A percentile compares a stretch with the other conserved stretches of the same genome.
phyloP scores from a whole-genome alignment of 2,888 invertebrate species.

The Neria commutata region DNA sequence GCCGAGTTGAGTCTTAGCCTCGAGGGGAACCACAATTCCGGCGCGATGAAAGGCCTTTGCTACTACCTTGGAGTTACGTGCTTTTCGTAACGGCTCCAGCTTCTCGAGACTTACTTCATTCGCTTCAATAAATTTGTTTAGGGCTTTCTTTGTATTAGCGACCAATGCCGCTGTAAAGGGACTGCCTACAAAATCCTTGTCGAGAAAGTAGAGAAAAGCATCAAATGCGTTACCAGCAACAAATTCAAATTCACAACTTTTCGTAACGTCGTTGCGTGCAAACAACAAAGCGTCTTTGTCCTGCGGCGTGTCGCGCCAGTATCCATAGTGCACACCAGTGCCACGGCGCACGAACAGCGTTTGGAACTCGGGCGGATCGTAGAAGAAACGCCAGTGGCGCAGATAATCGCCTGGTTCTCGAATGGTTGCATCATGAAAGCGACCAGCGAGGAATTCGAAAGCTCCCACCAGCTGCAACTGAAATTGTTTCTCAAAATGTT shows the following conservation, averaged over 20 bases:
- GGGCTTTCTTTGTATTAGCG: constrained; percentile 66
- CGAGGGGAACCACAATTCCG: constrained; percentile 85
- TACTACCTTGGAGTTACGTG: constrained; percentile 68
- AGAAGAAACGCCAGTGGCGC: constrained; percentile 88
- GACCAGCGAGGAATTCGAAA: constrained; percentile 79
- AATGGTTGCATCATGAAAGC: constrained; percentile 64
- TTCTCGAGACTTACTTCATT: constrained; percentile 67
- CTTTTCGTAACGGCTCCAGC: constrained; percentile 67
- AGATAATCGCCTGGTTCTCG: constrained; percentile 70
- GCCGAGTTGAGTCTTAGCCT: constrained; percentile 81
- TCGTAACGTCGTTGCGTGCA: constrained; percentile 74
- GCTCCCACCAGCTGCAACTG: constrained; percentile 83
- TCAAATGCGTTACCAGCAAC: constrained; percentile 65
- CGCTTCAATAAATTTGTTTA: constrained; percentile 70
- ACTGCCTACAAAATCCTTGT: constrained; percentile 53
- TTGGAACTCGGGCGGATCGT: constrained; percentile 95
- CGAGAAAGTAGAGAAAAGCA: constrained; percentile 52
- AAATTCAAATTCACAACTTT: constrained; percentile 73
- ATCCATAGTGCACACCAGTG: constrained; percentile 84
- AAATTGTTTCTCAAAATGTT: constrained; percentile 68
- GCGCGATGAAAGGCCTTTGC: constrained; percentile 79
- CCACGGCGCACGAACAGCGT: constrained; percentile 74
- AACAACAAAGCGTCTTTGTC: constrained; percentile 75
- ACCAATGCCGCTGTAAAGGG: constrained; percentile 72
- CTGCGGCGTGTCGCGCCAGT: constrained; percentile 83